These are phyloP conservation scores for Rhegmatorhina hoffmannsi DNA, from an alignment of 2,113 vertebrate species.

Conservation along the genomic window DNA sequence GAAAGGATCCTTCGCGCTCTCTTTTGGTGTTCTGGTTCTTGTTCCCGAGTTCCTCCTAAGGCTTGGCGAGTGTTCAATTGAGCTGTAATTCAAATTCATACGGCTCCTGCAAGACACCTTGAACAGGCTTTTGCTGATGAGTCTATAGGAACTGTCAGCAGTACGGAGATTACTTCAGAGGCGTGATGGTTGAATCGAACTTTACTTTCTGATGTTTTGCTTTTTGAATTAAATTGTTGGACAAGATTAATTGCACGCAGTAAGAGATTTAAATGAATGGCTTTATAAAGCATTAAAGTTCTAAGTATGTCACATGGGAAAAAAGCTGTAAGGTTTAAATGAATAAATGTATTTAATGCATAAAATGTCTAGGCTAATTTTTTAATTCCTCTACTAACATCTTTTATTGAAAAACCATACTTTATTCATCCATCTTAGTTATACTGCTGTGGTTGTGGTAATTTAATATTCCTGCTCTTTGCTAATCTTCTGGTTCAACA, in stretches of 20 bases:
- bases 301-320: slow-evolving; percentile 73
- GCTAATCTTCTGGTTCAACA: slow-evolving; percentile 81
- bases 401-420: slow-evolving; percentile 74
- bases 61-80: slow-evolving; percentile 74
- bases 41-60: slow-evolving; percentile 49
- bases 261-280: slow-evolving; percentile 79
- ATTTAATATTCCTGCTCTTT: slow-evolving; percentile 79
- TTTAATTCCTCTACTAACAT: slow-evolving; percentile 77
- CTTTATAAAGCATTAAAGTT: slow-evolving; percentile 77
- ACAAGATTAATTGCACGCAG: slow-evolving; percentile 81
- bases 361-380: slow-evolving; percentile 78
- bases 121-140: slow-evolving; percentile 67
- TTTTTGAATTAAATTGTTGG: slow-evolving; percentile 80
- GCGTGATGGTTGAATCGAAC: slow-evolving; percentile 71
- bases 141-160: slow-evolving; percentile 77
- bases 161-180: slow-evolving; percentile 73
- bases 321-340: slow-evolving; percentile 76
- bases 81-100: slow-evolving; percentile 75
- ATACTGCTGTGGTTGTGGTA: slow-evolving; percentile 73
- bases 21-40: slow-evolving; percentile 58
- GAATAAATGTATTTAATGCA: slow-evolving; percentile 79
- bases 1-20: slow-evolving; percentile 29
- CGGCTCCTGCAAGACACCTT: slow-evolving; percentile 70
- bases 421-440: slow-evolving; percentile 80
- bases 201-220: slow-evolving; percentile 80